A percentile compares a stretch with the other conserved stretches of the same genome.
Evolutionary conservation across 2,113 vertebrate genomes (phyloP).

Genomic region (Sceloporus tristichus): DNA sequence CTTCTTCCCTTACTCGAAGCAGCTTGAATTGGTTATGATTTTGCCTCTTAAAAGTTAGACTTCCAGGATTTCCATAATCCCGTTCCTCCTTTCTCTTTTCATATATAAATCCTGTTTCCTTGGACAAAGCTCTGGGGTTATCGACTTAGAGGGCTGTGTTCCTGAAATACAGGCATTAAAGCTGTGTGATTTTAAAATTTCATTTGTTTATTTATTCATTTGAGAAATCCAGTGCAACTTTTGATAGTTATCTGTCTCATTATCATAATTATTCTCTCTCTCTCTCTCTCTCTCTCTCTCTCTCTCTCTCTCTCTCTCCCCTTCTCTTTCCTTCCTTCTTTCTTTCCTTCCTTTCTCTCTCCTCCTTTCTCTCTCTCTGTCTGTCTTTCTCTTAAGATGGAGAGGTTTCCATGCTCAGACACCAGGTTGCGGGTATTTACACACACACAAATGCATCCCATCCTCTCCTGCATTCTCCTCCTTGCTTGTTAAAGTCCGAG

Average conservation of each 20-base stretch:
- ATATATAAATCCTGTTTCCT: not conserved
- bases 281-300: constrained; percentile 54
- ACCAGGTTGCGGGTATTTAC: constrained; percentile 67
- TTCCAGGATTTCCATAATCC: too few species aligned
- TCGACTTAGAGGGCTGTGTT: constrained; percentile 48
- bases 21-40: too few species aligned
- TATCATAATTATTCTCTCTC: constrained; percentile 10
- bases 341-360: constrained; percentile 41
- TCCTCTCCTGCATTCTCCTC: constrained; percentile 32
- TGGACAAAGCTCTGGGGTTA: too few species aligned
- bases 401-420: constrained; percentile 77
- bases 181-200: constrained; percentile 68
- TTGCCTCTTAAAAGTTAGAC: too few species aligned
- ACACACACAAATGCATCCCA: constrained; percentile 29
- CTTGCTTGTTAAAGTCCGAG: constrained; percentile 40
- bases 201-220: constrained; percentile 35
- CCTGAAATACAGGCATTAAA: constrained; percentile 75
- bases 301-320: constrained; percentile 44
- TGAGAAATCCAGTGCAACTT: constrained; percentile 79
- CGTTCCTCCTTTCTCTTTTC: not conserved
- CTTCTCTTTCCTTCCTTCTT: constrained; percentile 22
- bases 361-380: constrained; percentile 61
- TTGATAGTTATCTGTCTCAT: constrained; percentile 72
- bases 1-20: too few species aligned
- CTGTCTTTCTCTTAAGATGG: constrained; percentile 77